Percentiles rank a stretch among this genome's conserved stretches.
These are phyloP conservation scores for Miichthys miiuy DNA, from an alignment of 2,797 vertebrate species.

Conservation along the genomic window DNA sequence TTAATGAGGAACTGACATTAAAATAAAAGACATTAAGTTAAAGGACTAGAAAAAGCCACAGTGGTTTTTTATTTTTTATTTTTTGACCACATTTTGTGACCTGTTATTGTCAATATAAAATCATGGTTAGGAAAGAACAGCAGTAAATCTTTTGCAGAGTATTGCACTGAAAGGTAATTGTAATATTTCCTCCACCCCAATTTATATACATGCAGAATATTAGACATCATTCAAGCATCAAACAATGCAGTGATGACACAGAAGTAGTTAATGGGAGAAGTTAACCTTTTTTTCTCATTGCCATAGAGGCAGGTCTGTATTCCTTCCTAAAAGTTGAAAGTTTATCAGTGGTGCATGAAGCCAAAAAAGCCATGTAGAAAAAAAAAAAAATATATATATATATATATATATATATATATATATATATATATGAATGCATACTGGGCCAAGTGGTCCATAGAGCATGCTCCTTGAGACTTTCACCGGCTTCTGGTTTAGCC, in stretches of 20 bases:
- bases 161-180: not conserved
- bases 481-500: no score
- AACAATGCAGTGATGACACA: no score
- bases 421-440: no score
- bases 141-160: not conserved
- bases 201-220: not conserved
- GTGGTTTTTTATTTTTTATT: not conserved
- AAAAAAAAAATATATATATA: no score
- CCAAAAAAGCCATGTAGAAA: no score
- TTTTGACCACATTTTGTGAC: not conserved
- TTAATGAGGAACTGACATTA: constrained; percentile 54
- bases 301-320: no score
- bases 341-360: no score
- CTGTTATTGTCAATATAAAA: not conserved
- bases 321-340: no score
- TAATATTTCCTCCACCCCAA: not conserved
- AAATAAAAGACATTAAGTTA: constrained; percentile 55
- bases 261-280: not conserved
- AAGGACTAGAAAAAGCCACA: constrained; percentile 45
- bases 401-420: no score
- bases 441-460: no score
- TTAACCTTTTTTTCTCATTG: not conserved
- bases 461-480: no score
- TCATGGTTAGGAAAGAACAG: not conserved
- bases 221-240: not conserved